phyloP scores from a whole-genome alignment of 2,797 vertebrate genomes.

The Typhlichthys eigenmanni region DNA sequence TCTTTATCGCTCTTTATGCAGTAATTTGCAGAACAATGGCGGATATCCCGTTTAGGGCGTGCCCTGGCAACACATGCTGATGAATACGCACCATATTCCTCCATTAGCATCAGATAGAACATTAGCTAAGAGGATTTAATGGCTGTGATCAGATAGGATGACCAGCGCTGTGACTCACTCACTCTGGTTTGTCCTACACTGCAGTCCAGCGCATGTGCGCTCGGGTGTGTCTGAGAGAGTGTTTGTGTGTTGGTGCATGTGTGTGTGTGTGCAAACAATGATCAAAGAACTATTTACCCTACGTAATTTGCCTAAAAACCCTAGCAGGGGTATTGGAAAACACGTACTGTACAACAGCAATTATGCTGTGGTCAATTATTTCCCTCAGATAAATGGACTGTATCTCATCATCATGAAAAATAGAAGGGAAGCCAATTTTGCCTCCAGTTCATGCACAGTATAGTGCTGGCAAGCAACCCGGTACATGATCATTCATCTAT shows the following conservation, averaged over 20 bases:
- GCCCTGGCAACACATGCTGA: slow-evolving; percentile 32
- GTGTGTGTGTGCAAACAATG: slow-evolving; percentile 7
- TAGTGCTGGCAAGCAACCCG: slow-evolving; percentile 1
- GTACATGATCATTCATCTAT: neutral
- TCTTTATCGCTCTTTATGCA: slow-evolving; percentile 34
- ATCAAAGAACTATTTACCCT: slow-evolving; percentile 9
- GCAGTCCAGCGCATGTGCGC: neutral
- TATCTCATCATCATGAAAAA: slow-evolving; percentile 24
- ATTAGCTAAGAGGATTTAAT: slow-evolving; percentile 18
- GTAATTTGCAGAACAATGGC: slow-evolving; percentile 31
- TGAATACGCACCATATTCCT: slow-evolving; percentile 29
- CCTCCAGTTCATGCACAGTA: slow-evolving; percentile 4
- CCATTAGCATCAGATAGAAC: slow-evolving; percentile 23
- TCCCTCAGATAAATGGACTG: slow-evolving; percentile 34
- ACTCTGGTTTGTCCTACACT: neutral
- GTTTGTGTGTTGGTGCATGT: neutral
- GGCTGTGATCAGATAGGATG: slow-evolving; percentile 13
- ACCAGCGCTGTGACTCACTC: slow-evolving; percentile 1
- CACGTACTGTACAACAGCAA: slow-evolving; percentile 25
- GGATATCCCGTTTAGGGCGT: slow-evolving; percentile 23
- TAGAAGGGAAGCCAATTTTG: slow-evolving; percentile 8
- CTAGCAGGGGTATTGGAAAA: slow-evolving; percentile 25
- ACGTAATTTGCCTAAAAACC: slow-evolving; percentile 22
- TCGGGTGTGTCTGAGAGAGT: neutral
- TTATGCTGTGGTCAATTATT: slow-evolving; percentile 39